Evolutionary conservation across 2,113 vertebrate genomes (phyloP), one percentile per base, ranked within the genome.

Genomic region (Ptyas mucosa): DNA sequence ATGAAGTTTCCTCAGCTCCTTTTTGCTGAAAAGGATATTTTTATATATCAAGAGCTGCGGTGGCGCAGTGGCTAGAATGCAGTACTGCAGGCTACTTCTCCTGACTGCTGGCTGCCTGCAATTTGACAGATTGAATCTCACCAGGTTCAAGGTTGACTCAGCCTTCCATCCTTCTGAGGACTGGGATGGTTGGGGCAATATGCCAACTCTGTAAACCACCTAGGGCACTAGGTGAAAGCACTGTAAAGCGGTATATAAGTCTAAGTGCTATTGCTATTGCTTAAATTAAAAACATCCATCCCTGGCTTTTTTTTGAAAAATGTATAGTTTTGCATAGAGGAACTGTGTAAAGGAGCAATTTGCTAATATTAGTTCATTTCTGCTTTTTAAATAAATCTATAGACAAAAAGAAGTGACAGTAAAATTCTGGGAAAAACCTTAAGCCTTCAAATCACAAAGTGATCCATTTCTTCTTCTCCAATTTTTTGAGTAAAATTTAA

Each of bases 1-100:
- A 43, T n/a, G 95, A 95, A 94, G 64, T 93, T 90, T 95, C 89
- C 8, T 94, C 94, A 96, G 96, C 93, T 92, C 89, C 95, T 94
- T 53, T 93, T 10, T 91, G 92, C 94, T 85, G 58, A 75, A 93
- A 96, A 96, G 43, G 43, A 61, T 93, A 69, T 85, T 95, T 94
- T 96, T 94, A 58, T 8, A 49, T 14, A 49, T 49, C 3, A 49
- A 49, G 46, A 49, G 46, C 46, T 7, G 46, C 46, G 6, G 46
- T 49, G 46, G 46, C 6, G 3, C 46, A 49, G 46, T 49, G 46
- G 46, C 0, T 49, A 49, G 4, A 49, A 5, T 49, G 46, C 46
- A 49, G 6, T 49, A 49, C 46, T 49, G 6, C 6, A 49, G 5
- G 6, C 46, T 49, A 49, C 46, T 49, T 49, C 46, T 49, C 46